phyloP scores from a whole-genome alignment of 2,888 invertebrate genomes.

The Charanyca ferruginea region DNA sequence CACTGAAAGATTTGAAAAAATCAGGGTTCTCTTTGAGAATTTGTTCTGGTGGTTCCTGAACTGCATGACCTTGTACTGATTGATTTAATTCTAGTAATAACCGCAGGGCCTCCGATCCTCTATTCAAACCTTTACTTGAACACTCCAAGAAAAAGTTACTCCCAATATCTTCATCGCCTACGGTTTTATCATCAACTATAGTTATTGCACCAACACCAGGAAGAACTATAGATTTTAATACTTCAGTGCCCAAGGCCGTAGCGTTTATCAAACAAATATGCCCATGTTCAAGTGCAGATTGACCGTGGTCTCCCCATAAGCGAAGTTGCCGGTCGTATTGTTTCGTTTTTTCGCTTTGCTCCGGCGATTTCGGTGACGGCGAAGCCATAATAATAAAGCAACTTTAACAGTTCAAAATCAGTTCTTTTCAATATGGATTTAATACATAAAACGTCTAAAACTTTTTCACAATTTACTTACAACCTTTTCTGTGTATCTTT shows the following conservation, averaged over 20 bases:
- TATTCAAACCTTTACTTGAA: slow-evolving; percentile 95
- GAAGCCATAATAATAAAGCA: slow-evolving; percentile 90
- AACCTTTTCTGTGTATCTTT: background rate
- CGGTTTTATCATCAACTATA: slow-evolving; percentile 96
- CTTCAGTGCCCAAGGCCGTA: slow-evolving; percentile 98
- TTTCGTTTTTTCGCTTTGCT: slow-evolving; percentile 94
- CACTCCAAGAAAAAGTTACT: slow-evolving; percentile 98
- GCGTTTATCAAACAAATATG: slow-evolving; percentile 98
- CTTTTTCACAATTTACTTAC: background rate
- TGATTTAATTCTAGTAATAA: slow-evolving; percentile 97
- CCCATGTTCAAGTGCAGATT: slow-evolving; percentile 96
- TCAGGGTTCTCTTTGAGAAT: slow-evolving; percentile 96
- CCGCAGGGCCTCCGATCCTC: slow-evolving; percentile 96
- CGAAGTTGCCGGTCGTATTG: slow-evolving; percentile 96
- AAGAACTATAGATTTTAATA: slow-evolving; percentile 97
- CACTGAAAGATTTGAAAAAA: slow-evolving; percentile 96
- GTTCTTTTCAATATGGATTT: background rate
- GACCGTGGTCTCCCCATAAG: slow-evolving; percentile 99
- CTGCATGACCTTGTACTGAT: slow-evolving; percentile 97
- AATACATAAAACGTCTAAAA: background rate
- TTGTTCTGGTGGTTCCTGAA: slow-evolving; percentile 97
- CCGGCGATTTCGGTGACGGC: slow-evolving; percentile 94
- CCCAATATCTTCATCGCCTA: slow-evolving; percentile 97
- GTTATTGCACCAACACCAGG: slow-evolving; percentile 98
- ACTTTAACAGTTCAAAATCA: background rate